Percentiles rank a stretch among this genome's conserved stretches.
Evolutionary conservation across 2,888 invertebrate genomes (phyloP).

Genomic region (Cheiracanthium punctorium): DNA sequence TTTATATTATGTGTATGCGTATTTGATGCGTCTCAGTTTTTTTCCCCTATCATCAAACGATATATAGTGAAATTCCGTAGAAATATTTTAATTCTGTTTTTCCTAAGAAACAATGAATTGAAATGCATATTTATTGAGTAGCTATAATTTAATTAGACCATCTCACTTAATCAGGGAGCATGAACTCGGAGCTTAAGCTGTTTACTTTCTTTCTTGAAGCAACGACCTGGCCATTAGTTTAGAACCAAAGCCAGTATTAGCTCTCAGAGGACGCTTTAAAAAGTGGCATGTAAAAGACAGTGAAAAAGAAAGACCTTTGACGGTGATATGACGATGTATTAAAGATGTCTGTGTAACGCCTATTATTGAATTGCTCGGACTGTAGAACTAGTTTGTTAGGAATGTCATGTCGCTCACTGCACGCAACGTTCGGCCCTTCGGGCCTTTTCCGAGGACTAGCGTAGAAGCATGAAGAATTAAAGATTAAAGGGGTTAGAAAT

Average conservation of each 20-base stretch:
- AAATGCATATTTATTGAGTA: too few species aligned
- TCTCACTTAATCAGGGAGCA: too few species aligned
- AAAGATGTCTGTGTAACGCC: slow-evolving; percentile 13
- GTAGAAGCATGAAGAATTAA: neutral
- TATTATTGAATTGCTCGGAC: slow-evolving; percentile 1
- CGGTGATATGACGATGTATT: slow-evolving; percentile 13
- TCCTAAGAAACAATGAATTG: too few species aligned
- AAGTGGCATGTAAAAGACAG: neutral
- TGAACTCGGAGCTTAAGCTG: too few species aligned
- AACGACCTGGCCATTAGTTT: neutral
- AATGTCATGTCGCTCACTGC: neutral
- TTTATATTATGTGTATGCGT: too few species aligned
- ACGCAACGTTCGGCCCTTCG: neutral
- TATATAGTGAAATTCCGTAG: too few species aligned
- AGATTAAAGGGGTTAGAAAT: neutral
- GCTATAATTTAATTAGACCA: too few species aligned
- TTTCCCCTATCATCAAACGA: too few species aligned
- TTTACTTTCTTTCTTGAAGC: neutral
- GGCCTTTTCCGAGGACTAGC: neutral
- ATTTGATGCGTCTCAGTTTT: too few species aligned
- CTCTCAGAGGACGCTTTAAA: neutral
- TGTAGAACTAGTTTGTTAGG: slow-evolving; percentile 5
- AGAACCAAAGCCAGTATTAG: neutral
- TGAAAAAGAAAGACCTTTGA: slow-evolving; percentile 9
- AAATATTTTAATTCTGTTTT: too few species aligned